Evolutionary conservation across 2,113 vertebrate species (phyloP).

Genomic region (Podarcis cretensis): DNA sequence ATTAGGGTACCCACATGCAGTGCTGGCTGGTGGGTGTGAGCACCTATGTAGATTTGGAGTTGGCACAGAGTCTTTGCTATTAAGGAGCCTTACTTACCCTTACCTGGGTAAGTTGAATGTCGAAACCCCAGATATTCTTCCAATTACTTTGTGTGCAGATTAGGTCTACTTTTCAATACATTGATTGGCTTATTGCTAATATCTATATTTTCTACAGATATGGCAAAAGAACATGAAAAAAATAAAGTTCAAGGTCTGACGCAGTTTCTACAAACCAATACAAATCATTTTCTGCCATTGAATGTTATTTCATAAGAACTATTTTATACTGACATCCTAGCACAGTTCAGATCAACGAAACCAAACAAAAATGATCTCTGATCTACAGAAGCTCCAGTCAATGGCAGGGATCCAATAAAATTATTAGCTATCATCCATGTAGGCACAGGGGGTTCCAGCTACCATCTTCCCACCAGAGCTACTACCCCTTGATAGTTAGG

Average conservation of each 20-base stretch:
- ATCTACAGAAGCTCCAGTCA: background rate
- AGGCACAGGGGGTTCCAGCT: background rate
- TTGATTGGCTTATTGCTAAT: background rate
- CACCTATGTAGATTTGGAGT: background rate
- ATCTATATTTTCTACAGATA: conserved; percentile 7
- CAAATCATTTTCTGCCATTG: background rate
- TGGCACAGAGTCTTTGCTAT: background rate
- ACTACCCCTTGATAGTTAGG: background rate
- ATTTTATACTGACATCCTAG: background rate
- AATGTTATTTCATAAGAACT: conserved; percentile 4
- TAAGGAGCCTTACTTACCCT: conserved; percentile 30
- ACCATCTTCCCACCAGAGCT: background rate
- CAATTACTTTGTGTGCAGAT: conserved; percentile 13
- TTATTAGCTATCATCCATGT: background rate
- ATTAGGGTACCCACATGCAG: background rate
- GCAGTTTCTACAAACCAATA: background rate
- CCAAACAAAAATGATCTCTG: conserved; percentile 26
- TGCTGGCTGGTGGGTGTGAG: background rate
- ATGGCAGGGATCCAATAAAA: background rate
- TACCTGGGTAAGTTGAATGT: conserved; percentile 36
- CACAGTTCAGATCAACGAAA: background rate
- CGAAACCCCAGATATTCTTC: background rate
- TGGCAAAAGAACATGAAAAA: background rate
- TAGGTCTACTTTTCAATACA: background rate
- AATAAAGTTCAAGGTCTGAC: background rate